Base-by-base conservation (phyloP, 2,888 invertebrate species). In the Loripinus fragilis region DNA sequence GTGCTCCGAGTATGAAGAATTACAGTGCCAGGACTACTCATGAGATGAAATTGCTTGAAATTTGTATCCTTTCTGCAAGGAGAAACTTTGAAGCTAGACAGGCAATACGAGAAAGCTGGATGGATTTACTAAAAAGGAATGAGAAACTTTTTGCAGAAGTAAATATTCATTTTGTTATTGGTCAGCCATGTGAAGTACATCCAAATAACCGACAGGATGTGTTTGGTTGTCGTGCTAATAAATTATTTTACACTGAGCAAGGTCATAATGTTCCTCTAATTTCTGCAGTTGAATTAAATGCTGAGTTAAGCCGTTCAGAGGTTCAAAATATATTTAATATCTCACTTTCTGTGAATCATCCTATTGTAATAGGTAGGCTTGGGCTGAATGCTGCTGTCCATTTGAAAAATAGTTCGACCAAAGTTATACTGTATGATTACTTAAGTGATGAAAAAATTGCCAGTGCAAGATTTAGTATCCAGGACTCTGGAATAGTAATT, bases 61-160 rank as follows among this genome's bases (percentile, higher is more conserved):
- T 82, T 68, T 76, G 78, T 12, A 74, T 82, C 17, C 33, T 82
- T 20, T 79, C 79, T 15, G 79, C 84, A 2, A 77, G 84, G 48
- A 73, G 73, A 45, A 65, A 84, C 38, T 81, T 84, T 68, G 50
- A 73, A 33, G 20, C 50, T 20, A 77, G 81, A 60, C 67, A 75
- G 50, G 65, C 71, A n/a, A 28, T 81, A 0, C 74, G 83, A 28
- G 41, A 76, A 12, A 76, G 78, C 2, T 83, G 83, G 83, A 66
- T 80, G 42, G 42, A 20, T n/a, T 41, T 15, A 5, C 23, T 67
- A 12, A 23, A 41, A 17, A 12, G 12, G 12, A 23, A n/a, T 8
- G 5, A 20, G 33, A 10, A 23, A 41, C 23, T 67, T 28, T 3
- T 2, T n/a, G 12, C 3, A 3, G 42, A 25, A 7, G 65, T 33